phyloP scores from a whole-genome alignment of 2,797 vertebrate species.

The Sebastes oblongus region DNA sequence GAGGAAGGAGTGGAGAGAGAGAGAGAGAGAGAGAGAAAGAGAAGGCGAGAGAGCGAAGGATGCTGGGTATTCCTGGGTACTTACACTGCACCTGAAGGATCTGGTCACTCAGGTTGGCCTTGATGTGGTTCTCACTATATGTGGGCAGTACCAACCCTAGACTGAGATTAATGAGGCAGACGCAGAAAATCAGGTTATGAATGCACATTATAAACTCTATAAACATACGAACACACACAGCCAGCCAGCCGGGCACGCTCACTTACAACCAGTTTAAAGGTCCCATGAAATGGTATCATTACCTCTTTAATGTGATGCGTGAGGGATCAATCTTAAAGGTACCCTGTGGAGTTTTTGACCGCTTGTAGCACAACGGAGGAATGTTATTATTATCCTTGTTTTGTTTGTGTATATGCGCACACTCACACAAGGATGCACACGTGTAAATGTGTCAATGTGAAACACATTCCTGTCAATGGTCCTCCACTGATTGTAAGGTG shows the following conservation, averaged over 20 bases:
- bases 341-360: neutral
- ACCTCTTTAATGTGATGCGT: neutral
- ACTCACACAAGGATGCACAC: too few relatives aligned
- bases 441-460: too few relatives aligned
- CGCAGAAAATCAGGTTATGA: constrained; percentile 26
- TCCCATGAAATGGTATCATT: neutral
- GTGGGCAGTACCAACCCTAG: constrained; percentile 95
- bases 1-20: neutral
- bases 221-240: neutral
- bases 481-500: neutral
- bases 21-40: constrained; percentile 12
- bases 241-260: neutral
- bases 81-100: constrained; percentile 99
- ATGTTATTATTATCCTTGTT: neutral
- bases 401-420: neutral
- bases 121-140: constrained; percentile 98
- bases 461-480: neutral
- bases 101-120: constrained; percentile 98
- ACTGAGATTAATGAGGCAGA: constrained; percentile 77
- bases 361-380: neutral
- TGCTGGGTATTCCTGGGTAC: constrained; percentile 81
- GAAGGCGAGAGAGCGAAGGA: constrained; percentile 49
- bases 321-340: neutral
- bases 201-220: neutral
- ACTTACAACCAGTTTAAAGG: neutral